These are phyloP conservation scores for Psilanteris sp. DNA, from an alignment of 1,140 invertebrate genomes.

Conservation along the genomic window DNA sequence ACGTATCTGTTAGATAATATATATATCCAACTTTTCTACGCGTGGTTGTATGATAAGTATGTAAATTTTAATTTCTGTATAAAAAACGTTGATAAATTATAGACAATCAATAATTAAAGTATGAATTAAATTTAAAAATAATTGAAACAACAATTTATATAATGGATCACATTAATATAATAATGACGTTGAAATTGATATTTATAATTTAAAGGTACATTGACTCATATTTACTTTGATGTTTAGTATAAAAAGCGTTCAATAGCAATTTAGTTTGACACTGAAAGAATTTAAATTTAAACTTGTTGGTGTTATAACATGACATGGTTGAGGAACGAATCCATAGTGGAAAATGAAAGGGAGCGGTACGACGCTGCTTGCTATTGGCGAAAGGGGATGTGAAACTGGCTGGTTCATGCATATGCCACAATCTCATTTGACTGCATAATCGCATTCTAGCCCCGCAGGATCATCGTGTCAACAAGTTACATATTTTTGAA, in stretches of 20 bases:
- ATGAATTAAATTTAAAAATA: too few relatives aligned
- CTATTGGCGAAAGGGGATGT: slow-evolving; percentile 40
- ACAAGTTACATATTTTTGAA: slow-evolving; percentile 77
- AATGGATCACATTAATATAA: too few relatives aligned
- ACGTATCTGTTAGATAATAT: too few relatives aligned
- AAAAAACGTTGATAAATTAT: too few relatives aligned
- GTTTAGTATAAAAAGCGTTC: slow-evolving; percentile 3
- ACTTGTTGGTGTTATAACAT: slow-evolving; percentile 53
- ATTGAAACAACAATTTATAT: too few relatives aligned
- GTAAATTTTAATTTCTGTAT: too few relatives aligned
- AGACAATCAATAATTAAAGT: too few relatives aligned
- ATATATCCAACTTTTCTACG: too few relatives aligned
- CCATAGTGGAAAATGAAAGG: slow-evolving; percentile 59
- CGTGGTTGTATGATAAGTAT: too few relatives aligned
- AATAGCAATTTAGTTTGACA: slow-evolving; percentile 25
- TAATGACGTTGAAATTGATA: too few relatives aligned
- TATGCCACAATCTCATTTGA: slow-evolving; percentile 81
- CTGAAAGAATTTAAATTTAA: slow-evolving; percentile 50
- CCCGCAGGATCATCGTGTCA: slow-evolving; percentile 76
- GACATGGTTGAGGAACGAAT: slow-evolving; percentile 50
- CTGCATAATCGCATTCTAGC: slow-evolving; percentile 78
- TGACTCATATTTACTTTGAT: too few relatives aligned
- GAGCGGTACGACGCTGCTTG: slow-evolving; percentile 47
- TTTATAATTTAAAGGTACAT: too few relatives aligned
- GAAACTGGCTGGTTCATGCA: slow-evolving; percentile 74